Evolutionary conservation across 23 tunicate species (phyloP).

Genomic region (Ciona savignyi): DNA sequence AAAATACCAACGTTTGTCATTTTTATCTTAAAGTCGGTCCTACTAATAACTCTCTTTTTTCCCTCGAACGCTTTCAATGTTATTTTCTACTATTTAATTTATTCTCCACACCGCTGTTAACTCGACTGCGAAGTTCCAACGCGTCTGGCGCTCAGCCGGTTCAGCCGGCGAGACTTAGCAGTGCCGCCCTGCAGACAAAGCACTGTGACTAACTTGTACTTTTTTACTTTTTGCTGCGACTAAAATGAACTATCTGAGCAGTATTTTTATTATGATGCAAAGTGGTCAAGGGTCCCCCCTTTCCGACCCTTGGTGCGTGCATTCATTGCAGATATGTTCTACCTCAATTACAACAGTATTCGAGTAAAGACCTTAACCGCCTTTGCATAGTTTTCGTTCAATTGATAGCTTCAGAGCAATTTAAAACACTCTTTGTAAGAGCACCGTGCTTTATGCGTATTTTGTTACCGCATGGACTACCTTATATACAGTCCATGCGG

Average conservation of each 20-base stretch:
- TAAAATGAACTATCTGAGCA: neutral
- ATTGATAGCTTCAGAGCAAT: too few relatives aligned
- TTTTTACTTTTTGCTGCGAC: neutral
- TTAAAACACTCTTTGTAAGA: too few relatives aligned
- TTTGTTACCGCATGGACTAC: too few relatives aligned
- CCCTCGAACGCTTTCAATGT: neutral
- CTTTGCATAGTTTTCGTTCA: too few relatives aligned
- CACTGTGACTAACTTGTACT: slow-evolving; percentile 1
- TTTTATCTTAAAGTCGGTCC: neutral
- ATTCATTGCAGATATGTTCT: too few relatives aligned
- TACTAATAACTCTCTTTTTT: neutral
- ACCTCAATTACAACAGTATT: too few relatives aligned
- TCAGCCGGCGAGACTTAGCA: neutral
- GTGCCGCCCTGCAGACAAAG: neutral
- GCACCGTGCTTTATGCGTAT: too few relatives aligned
- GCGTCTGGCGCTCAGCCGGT: neutral
- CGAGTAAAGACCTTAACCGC: too few relatives aligned
- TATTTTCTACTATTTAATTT: neutral
- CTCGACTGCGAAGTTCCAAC: neutral
- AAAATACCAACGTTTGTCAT: neutral
- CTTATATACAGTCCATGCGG: neutral
- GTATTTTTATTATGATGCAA: too few relatives aligned
- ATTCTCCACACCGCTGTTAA: neutral
- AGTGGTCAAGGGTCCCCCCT: too few relatives aligned
- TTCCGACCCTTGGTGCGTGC: too few relatives aligned